Evolutionary conservation across 2,888 invertebrate species (phyloP), one percentile per base, ranked within the genome.

Genomic region (Rhyacophila evoluta): DNA sequence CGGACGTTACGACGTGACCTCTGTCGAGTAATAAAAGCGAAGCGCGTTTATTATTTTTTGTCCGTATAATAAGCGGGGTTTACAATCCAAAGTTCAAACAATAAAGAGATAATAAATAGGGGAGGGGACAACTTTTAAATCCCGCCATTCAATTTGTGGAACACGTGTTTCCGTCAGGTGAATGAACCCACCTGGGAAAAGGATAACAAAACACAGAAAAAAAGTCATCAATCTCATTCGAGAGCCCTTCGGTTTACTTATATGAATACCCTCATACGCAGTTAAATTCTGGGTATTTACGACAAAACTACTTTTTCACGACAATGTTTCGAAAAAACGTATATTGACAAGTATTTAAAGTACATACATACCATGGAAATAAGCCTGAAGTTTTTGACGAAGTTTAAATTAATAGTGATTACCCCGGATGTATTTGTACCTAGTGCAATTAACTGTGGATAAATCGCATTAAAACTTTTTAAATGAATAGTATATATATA

Each of bases 1-100:
- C 55, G 55, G 15, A 55, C 25, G 55, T 8, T 55, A 25, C 0
- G 19, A 2, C 25, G 55, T 19, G 55, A 55, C 55, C 55, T 19
- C 55, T 19, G 55, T 10, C 10, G 55, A 19, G 19, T 8, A 55
- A 55, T 25, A 55, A 55, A 55, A 3, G 55, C 55, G 25, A 55
- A 25, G 55, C 5, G 55, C 55, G 55, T 25, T 55, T 25, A 55
- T 55, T 55, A 55, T 19, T 55, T 12, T 55, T 25, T 55, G 25
- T 55, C 19, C 19, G 55, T 55, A 55, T 55, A 25, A 55, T 55
- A 55, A 55, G 55, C 55, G 55, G 25, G 6, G 25, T 55, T 19
- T 25, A 55, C 55, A 55, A 55, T 55, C 55, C 55, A 55, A 55
- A 55, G 55, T 55, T 55, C 55, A 55, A 55, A 55, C 55, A 55